Evolutionary conservation across 2,797 vertebrate genomes (phyloP).

Genomic region (Danio aesculapii): DNA sequence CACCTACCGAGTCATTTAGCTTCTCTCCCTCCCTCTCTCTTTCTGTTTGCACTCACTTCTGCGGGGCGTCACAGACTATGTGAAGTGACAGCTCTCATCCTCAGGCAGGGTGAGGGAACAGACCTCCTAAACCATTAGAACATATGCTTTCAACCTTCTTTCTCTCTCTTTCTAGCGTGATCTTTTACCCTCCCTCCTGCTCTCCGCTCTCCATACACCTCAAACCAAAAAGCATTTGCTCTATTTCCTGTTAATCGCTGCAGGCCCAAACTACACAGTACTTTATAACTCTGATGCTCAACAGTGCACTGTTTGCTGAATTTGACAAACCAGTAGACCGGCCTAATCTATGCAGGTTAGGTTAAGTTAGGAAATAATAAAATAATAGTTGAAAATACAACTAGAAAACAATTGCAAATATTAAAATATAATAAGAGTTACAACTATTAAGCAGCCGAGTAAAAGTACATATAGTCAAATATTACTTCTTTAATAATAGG

Average conservation of each 20-base stretch:
- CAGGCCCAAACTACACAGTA: slow-evolving; percentile 45
- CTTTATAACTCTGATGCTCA: slow-evolving; percentile 36
- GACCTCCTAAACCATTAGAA: slow-evolving; percentile 73
- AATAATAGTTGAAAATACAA: background rate
- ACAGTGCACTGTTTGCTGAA: slow-evolving; percentile 39
- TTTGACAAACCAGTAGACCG: slow-evolving; percentile 35
- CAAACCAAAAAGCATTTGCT: slow-evolving; percentile 92
- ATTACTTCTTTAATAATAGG: too few species aligned
- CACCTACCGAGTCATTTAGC: slow-evolving; percentile 23
- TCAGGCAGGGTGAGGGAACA: slow-evolving; percentile 87
- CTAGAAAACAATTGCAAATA: slow-evolving; percentile 34
- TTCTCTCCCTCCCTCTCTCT: background rate
- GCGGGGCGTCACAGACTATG: slow-evolving; percentile 88
- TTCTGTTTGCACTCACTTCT: slow-evolving; percentile 65
- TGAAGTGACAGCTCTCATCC: slow-evolving; percentile 91
- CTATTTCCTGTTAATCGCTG: slow-evolving; percentile 75
- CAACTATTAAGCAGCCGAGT: too few species aligned
- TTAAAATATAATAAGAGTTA: background rate
- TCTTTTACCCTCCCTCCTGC: background rate
- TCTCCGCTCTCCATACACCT: slow-evolving; percentile 58
- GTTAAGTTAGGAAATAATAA: slow-evolving; percentile 9
- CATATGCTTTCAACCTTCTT: slow-evolving; percentile 81
- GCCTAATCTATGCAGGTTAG: background rate
- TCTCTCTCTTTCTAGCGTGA: slow-evolving; percentile 11
- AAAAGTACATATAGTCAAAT: too few species aligned